Base-by-base conservation (phyloP, 2,113 vertebrate genomes). In the Trematocara zebra region DNA sequence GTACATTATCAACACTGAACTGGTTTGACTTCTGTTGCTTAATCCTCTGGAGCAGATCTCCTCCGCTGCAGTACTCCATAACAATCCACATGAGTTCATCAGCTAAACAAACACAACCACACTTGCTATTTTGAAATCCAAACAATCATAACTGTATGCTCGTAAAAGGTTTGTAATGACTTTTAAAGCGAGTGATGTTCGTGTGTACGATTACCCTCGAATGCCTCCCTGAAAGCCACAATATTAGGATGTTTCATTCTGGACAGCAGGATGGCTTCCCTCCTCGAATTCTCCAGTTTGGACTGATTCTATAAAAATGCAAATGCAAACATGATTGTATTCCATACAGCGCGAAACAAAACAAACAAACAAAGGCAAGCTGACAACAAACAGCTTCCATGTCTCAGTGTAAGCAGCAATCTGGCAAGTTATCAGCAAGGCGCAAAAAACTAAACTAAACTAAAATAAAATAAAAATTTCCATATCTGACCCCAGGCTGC, bases 21-120 rank as follows among this genome's bases (percentile, higher is more conserved):
- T 97, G 94, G 12, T 85, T 92, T 31, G 95, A 95, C 91, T 96
- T 97, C 89, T 97, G 98, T 4, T 92, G 92, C 86, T 89, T 97
- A 80, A 99, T 98, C 95, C 94, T 98, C 54, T 97, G 97, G 86
- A 98, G 96, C 31, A 99, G 95, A 91, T 99, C 98, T 87, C 98
- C 98, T 84, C 96, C 97, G 0, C 97, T 95, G 95, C 98, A 99
- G 91, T 97, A 98, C 89, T 99, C 98, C 98, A 98, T 99, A 51
- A 98, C 97, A 85, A 98, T 98, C 88, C 97, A 97, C 81, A 99
- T 86, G 88, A 98, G 96, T 91, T 96, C 96, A 82, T 96, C 96
- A 88, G 90, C 98, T 99, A 92, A 18, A 93, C 42, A 94, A 81
- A 90, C 80, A 89, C 81, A 94, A 81, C 35, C 84, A 83, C 86